Percentiles rank a stretch among this genome's conserved stretches.
Conservation (phyloP, 2,888 invertebrate genomes). For the Mesorhabditis belari region DNA sequence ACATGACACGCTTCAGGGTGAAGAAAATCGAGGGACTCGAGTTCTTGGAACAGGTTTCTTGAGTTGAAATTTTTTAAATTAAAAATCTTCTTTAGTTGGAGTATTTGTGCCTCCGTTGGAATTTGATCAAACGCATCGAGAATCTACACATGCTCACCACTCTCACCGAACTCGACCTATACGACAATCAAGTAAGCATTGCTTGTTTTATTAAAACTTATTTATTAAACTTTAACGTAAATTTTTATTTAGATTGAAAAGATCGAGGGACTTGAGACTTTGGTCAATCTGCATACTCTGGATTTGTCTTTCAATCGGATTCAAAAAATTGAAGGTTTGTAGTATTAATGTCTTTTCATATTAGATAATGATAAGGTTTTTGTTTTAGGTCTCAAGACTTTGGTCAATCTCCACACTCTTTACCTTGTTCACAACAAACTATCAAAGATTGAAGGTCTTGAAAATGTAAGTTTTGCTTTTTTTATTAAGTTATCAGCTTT, state of each 20-base stretch:
- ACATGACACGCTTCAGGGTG: constrained; percentile 34
- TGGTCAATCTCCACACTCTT: constrained; percentile 54
- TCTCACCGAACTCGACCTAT: constrained; percentile 82
- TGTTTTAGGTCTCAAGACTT: constrained; percentile 35
- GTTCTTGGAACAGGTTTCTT: constrained; percentile 17
- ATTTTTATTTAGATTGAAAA: constrained; percentile 52
- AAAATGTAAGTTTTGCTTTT: constrained; percentile 58
- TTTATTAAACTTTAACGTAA: not conserved
- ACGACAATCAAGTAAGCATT: constrained; percentile 80
- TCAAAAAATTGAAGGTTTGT: constrained; percentile 54
- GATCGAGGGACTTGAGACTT: constrained; percentile 79
- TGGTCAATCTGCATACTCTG: constrained; percentile 82
- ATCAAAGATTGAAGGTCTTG: constrained; percentile 55
- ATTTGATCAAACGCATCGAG: constrained; percentile 88
- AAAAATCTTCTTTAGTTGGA: constrained; percentile 53
- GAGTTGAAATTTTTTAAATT: not conserved
- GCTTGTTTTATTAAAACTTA: not conserved
- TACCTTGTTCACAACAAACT: constrained; percentile 60
- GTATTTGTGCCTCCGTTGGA: constrained; percentile 82
- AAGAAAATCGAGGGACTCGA: constrained; percentile 37
- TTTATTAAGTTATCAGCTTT: not conserved
- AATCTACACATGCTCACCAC: constrained; percentile 68
- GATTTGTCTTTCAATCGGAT: constrained; percentile 90
- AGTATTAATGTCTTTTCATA: not conserved
- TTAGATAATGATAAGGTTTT: not conserved